Evolutionary conservation across 2,797 vertebrate species (phyloP).

Genomic region (Petrocephalus sullivani): DNA sequence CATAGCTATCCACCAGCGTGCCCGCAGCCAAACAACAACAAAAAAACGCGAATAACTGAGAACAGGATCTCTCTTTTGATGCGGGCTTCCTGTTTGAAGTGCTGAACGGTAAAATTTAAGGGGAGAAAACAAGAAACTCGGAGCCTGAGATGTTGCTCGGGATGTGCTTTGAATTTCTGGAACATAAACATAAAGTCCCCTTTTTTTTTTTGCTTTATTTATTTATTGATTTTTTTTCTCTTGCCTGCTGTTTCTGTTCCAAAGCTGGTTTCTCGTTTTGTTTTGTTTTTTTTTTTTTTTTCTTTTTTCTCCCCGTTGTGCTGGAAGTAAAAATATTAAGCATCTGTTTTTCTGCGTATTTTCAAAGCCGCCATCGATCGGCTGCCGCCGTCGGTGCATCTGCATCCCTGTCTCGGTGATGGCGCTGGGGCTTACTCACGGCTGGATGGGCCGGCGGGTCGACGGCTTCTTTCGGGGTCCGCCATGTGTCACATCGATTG

Average conservation of each 20-base stretch:
- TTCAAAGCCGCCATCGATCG: neutral
- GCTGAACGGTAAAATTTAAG: neutral
- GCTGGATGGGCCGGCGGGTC: neutral
- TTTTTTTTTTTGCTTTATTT: neutral
- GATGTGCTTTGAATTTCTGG: neutral
- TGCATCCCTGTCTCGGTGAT: neutral
- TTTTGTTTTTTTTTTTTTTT: too few species aligned
- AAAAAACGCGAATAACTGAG: neutral
- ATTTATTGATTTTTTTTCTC: neutral
- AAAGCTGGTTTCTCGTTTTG: neutral
- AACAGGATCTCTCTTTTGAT: neutral
- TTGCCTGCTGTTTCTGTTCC: neutral
- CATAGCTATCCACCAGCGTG: neutral
- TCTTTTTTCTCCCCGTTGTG: neutral
- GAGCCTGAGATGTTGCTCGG: neutral
- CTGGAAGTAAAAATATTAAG: constrained; percentile 2
- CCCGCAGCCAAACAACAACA: neutral
- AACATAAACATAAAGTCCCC: neutral
- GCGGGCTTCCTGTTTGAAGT: constrained; percentile 7
- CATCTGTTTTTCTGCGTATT: neutral
- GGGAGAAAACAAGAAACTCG: neutral
- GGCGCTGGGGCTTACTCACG: neutral
- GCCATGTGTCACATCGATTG: neutral
- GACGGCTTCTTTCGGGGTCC: neutral
- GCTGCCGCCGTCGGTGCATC: neutral